A percentile compares a stretch with the other conserved stretches of the same genome.
phyloP scores from a whole-genome alignment of 2,888 invertebrate genomes.

The Brachypterus glaber region DNA sequence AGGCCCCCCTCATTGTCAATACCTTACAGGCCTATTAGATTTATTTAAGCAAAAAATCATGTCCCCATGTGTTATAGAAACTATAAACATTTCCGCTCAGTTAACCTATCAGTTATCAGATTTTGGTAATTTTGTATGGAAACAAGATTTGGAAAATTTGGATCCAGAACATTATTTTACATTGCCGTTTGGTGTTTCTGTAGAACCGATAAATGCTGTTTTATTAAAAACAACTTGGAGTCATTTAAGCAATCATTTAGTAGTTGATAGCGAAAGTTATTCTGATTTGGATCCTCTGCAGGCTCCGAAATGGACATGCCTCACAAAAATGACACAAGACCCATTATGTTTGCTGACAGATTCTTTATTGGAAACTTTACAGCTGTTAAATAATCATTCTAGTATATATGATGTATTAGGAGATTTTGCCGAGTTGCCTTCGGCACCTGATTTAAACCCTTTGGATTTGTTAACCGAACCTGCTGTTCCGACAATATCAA shows the following conservation, averaged over 20 bases:
- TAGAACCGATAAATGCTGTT: conserved; percentile 71
- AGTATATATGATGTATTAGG: conserved; percentile 47
- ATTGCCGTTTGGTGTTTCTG: conserved; percentile 78
- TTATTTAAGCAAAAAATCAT: conserved; percentile 85
- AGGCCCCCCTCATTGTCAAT: conserved; percentile 70
- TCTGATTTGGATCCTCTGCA: conserved; percentile 78
- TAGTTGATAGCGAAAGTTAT: conserved; percentile 79
- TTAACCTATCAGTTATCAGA: conserved; percentile 55
- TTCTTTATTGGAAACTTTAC: conserved; percentile 61
- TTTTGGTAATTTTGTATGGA: conserved; percentile 51
- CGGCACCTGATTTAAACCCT: conserved; percentile 40
- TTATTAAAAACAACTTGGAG: conserved; percentile 79
- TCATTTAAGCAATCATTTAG: conserved; percentile 70
- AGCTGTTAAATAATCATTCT: conserved; percentile 49
- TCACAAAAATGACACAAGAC: conserved; percentile 55
- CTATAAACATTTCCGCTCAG: conserved; percentile 62
- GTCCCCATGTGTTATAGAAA: conserved; percentile 48
- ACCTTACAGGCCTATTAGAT: conserved; percentile 72
- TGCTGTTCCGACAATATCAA: conserved; percentile 55
- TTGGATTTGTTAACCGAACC: conserved; percentile 69
- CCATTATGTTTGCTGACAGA: conserved; percentile 70
- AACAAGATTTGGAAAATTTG: conserved; percentile 47
- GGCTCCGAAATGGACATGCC: conserved; percentile 72
- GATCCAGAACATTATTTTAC: conserved; percentile 45
- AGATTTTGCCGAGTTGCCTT: conserved; percentile 38